Conservation (phyloP, 2,113 vertebrate genomes). For the Alexandromys fortis region DNA sequence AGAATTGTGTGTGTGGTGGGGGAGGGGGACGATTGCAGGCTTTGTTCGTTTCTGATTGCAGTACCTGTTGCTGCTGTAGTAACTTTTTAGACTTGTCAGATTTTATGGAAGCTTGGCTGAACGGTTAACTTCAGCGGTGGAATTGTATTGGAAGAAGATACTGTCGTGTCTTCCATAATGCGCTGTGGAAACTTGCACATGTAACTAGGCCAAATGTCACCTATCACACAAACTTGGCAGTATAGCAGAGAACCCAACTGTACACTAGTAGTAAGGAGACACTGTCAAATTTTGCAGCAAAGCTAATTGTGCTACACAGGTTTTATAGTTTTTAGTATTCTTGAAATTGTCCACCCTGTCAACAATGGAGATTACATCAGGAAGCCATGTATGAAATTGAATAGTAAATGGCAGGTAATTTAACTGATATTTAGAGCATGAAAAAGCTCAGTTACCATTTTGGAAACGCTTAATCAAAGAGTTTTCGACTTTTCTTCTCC, state of each 20-base stretch:
- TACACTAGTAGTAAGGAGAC: slow-evolving; percentile 47
- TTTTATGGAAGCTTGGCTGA: not conserved
- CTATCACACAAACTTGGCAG: slow-evolving; percentile 39
- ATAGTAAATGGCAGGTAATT: slow-evolving; percentile 46
- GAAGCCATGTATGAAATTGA: slow-evolving; percentile 21
- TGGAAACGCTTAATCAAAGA: slow-evolving; percentile 1
- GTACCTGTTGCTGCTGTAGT: slow-evolving; percentile 64
- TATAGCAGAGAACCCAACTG: not conserved
- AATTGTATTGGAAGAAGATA: not conserved
- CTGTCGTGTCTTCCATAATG: slow-evolving; percentile 42
- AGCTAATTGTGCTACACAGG: slow-evolving; percentile 4
- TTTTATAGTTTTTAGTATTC: slow-evolving; percentile 23
- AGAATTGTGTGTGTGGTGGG: not conserved
- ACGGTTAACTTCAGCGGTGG: not conserved
- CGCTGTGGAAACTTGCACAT: slow-evolving; percentile 58
- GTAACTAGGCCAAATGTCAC: slow-evolving; percentile 66
- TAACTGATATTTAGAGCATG: not conserved
- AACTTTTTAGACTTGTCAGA: slow-evolving; percentile 7
- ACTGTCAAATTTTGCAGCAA: slow-evolving; percentile 14
- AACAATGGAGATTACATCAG: not conserved
- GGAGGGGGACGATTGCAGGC: not conserved
- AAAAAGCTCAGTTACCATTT: slow-evolving; percentile 25
- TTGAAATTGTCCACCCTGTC: not conserved
- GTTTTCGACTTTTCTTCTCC: slow-evolving; percentile 12
- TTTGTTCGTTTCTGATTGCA: slow-evolving; percentile 38